Evolutionary conservation across 2,113 vertebrate species (phyloP), one percentile per base, ranked within the genome.

Genomic region (Dissostichus mawsoni): DNA sequence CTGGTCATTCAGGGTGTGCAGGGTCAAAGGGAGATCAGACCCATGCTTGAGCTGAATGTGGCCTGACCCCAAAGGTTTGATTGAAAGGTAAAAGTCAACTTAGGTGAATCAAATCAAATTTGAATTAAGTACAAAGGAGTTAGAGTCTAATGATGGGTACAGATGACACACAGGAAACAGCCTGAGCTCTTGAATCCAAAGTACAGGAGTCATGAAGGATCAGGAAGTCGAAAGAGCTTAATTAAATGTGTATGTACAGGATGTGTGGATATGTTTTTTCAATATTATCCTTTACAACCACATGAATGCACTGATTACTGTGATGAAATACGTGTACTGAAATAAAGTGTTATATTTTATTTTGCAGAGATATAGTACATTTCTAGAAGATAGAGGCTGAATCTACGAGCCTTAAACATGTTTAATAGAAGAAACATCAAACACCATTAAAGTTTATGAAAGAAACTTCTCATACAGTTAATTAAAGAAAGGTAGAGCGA

Each of bases 1-100:
- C 68, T 13, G 70, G 50, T 68, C 23, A 65, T 62, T 51, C 72
- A 59, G 64, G 33, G 20, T 73, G 59, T 74, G 68, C 41, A 4
- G 70, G 86, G 81, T 92, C 78, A 91, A 62, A 81, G 9, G 20
- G 74, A 85, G 84, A 90, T 91, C 90, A 89, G 75, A 76, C 70
- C 33, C 62, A 70, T 78, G 79, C 77, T 36, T 23, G 50, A 78
- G 74, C 77, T 65, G 41, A 76, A 61, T 51, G 78, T 69, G 56
- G 18, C 68, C 12, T 81, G 84, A 86, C 72, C 73, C 33, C 56
- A 71, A 74, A 73, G 53, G 79, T 72, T 69, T 81, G 41, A 53
- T 48, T 50, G n/a, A 79, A 17, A 79, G 70, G 67, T 17, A 68
- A 67, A 73, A 81, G 82, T 85, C 83, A 71, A 65, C 69, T 69